Evolutionary conservation across 2,113 vertebrate species (phyloP), one percentile per base, ranked within the genome.

Genomic region (Tachysurus vachellii): DNA sequence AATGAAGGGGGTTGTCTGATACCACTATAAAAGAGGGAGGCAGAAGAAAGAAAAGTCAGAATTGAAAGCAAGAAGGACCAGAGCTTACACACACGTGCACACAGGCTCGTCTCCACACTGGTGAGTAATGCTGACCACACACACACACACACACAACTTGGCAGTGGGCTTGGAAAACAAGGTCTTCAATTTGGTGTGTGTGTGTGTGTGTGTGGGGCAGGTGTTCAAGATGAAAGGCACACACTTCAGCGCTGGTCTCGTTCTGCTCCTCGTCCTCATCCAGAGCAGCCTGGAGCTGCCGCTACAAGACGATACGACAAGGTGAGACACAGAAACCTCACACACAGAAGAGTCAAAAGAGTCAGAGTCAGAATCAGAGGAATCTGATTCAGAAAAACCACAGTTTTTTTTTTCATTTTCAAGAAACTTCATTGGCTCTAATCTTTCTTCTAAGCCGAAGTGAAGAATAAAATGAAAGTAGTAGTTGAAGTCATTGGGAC

Each of bases 241-340:
- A 92, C 95, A 94, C 85, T 95, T 95, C 86, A 91, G 97, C 91
- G 95, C 96, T 89, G 96, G 94, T 82, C 76, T 99, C 88, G 77
- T 96, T 6, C 93, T 99, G 90, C 89, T 97, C 86, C 95, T 97
- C 92, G 92, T 97, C 94, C 93, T 97, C 56, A 89, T 96, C 86
- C 97, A 96, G 90, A 93, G 93, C 90, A 97, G 96, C 95, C 96
- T 95, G 95, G 96, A 98, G 93, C 94, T 93, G 89, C 95, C 96
- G 81, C 93, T 98, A 88, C 95, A 95, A 50, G 95, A 97, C 62
- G 94, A 94, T 85, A 95, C 90, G 93, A 91, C 94, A 88, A 98
- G 97, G 98, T 99, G 96, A 85, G 85, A 28, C 77, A 57, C 21
- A n/a, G 5, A 53, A 53, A 73, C 31, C 31, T 70, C 42, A 10